phyloP scores from a whole-genome alignment of 1,140 invertebrate species.

The Drosophila murphyi region DNA sequence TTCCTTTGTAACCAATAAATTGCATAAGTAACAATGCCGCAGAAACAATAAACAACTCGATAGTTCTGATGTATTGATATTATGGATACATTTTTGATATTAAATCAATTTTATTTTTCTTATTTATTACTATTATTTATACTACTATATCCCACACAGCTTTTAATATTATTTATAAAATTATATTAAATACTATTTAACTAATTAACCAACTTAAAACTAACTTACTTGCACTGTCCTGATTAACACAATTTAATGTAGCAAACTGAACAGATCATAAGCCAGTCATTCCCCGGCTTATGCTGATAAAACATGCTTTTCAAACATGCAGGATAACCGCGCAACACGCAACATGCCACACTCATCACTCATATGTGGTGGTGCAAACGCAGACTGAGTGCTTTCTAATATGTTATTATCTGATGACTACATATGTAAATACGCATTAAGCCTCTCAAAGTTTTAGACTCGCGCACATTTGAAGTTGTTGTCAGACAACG shows the following conservation, averaged over 20 bases:
- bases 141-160: no score
- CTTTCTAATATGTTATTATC: constrained; percentile 74
- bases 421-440: constrained; percentile 81
- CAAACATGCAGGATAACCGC: background rate
- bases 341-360: constrained; percentile 6
- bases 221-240: background rate
- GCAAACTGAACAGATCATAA: background rate
- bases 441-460: constrained; percentile 43
- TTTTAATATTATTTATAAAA: no score
- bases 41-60: no score
- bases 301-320: background rate
- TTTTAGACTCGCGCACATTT: constrained; percentile 38
- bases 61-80: no score
- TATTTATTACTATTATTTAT: no score
- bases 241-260: constrained; percentile 1
- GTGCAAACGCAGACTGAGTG: constrained; percentile 21
- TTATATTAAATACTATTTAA: no score
- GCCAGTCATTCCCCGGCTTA: background rate
- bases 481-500: constrained; percentile 31
- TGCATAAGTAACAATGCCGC: no score
- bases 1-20: no score
- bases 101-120: no score
- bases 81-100: no score
- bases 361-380: background rate
- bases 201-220: no score